These are phyloP conservation scores for Procavia capensis DNA, from an alignment of 2,113 vertebrate genomes.

Conservation along the genomic window DNA sequence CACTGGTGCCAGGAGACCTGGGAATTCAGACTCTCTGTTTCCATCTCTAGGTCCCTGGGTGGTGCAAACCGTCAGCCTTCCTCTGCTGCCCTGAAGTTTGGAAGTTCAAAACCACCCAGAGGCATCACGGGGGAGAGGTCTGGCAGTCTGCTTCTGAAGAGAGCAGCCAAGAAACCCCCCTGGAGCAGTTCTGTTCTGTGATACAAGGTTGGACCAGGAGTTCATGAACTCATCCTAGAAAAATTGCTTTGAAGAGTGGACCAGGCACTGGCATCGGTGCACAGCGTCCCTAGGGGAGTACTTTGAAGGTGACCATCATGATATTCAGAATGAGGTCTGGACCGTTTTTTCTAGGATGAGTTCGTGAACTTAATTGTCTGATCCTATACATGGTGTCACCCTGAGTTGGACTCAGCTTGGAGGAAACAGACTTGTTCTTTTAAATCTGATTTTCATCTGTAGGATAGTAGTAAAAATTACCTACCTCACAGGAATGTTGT, in stretches of 20 bases:
- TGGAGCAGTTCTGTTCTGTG: not conserved
- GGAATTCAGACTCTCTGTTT: conserved; percentile 13
- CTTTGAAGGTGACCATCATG: no score
- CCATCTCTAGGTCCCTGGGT: not conserved
- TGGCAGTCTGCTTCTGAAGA: not conserved
- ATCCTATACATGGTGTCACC: not conserved
- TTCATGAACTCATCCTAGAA: no score
- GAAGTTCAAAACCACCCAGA: not conserved
- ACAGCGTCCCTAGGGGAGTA: no score
- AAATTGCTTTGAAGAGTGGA: no score
- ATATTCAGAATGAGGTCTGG: no score
- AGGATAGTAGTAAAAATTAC: not conserved
- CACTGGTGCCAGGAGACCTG: not conserved
- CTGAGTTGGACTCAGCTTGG: not conserved
- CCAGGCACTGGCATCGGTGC: no score
- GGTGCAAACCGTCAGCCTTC: not conserved
- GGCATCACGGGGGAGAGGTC: not conserved
- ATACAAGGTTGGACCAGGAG: no score
- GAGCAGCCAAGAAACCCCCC: not conserved
- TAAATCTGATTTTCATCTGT: not conserved
- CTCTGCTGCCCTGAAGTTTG: not conserved
- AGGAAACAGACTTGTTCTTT: not conserved
- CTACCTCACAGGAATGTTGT: not conserved
- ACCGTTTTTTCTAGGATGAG: no score
- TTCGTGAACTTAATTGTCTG: no score